These are phyloP conservation scores for Dinocampus coccinellae DNA, from an alignment of 2,888 invertebrate species.

Conservation along the genomic window DNA sequence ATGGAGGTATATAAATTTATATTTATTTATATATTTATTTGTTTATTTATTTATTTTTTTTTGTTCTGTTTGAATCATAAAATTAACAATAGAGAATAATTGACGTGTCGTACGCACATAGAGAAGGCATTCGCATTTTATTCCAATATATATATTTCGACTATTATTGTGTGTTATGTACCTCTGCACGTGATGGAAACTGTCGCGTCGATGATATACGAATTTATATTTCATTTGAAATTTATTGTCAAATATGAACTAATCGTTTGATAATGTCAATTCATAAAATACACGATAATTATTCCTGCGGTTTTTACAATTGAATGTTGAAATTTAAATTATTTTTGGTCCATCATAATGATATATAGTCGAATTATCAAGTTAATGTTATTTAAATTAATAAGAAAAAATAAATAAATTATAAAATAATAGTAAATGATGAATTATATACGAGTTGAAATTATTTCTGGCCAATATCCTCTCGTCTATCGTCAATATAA, in stretches of 20 bases:
- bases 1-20: neutral
- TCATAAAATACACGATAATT: slow-evolving; percentile 1
- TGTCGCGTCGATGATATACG: slow-evolving; percentile 21
- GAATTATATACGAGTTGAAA: too few relatives aligned
- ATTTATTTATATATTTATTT: too few relatives aligned
- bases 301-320: slow-evolving; percentile 1
- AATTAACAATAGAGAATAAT: neutral
- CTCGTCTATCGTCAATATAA: too few relatives aligned
- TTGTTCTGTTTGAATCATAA: too few relatives aligned
- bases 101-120: neutral
- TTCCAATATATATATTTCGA: neutral
- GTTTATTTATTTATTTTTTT: too few relatives aligned
- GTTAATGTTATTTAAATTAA: neutral
- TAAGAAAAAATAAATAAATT: too few relatives aligned
- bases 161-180: neutral
- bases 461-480: too few relatives aligned
- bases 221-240: slow-evolving; percentile 23
- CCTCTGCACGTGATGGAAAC: slow-evolving; percentile 19
- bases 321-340: neutral
- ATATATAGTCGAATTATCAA: neutral
- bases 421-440: too few relatives aligned
- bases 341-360: neutral
- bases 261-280: slow-evolving; percentile 6
- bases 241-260: slow-evolving; percentile 9
- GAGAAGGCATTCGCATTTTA: neutral